phyloP scores from a whole-genome alignment of 2,888 invertebrate species.

The Teinopalpus imperialis region DNA sequence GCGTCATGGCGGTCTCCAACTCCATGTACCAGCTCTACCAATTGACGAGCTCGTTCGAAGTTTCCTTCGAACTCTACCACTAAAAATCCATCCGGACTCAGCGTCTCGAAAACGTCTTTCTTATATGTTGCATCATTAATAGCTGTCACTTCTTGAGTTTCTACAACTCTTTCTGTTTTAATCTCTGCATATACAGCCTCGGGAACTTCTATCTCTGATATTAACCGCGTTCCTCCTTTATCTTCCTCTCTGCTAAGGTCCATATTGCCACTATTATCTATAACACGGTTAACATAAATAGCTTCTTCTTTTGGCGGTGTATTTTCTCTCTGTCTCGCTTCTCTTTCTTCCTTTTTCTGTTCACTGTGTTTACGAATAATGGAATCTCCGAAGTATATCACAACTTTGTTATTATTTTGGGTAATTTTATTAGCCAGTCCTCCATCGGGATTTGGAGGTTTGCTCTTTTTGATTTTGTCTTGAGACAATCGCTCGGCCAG shows the following conservation, averaged over 20 bases:
- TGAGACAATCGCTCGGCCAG: constrained; percentile 65
- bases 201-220: constrained; percentile 65
- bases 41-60: constrained; percentile 81
- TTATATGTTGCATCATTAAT: constrained; percentile 71
- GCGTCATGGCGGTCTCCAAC: constrained; percentile 71
- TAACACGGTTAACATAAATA: constrained; percentile 66
- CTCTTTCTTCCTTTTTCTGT: constrained; percentile 62
- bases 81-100: constrained; percentile 79
- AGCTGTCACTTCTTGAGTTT: constrained; percentile 47
- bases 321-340: constrained; percentile 44
- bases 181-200: constrained; percentile 75
- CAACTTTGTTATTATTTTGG: constrained; percentile 84
- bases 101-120: constrained; percentile 64
- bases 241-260: constrained; percentile 57
- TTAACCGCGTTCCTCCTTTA: constrained; percentile 55
- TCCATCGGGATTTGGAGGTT: constrained; percentile 48
- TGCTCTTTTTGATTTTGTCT: constrained; percentile 74
- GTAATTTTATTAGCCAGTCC: constrained; percentile 71
- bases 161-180: constrained; percentile 44
- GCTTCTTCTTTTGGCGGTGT: constrained; percentile 58
- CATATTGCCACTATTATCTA: constrained; percentile 60
- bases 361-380: constrained; percentile 77
- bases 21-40: constrained; percentile 82
- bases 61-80: constrained; percentile 84
- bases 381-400: constrained; percentile 87